phyloP scores from a whole-genome alignment of 2,888 invertebrate species.

The Perdita meconis region DNA sequence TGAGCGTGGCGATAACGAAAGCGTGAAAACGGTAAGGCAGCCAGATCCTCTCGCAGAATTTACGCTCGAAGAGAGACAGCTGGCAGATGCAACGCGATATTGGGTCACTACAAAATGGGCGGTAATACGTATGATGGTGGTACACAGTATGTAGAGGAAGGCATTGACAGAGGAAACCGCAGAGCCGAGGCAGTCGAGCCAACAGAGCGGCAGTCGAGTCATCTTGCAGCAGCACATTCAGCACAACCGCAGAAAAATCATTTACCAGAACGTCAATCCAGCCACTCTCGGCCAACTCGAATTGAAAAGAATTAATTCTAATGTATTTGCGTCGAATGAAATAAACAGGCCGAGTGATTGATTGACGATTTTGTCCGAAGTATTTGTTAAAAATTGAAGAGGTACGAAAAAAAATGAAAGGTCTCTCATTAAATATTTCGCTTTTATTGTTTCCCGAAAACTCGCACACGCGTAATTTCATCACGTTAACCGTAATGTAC shows the following conservation, averaged over 20 bases:
- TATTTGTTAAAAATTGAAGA: not conserved
- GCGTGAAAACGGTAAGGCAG: not conserved
- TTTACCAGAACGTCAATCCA: constrained; percentile 57
- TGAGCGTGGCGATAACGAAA: not conserved
- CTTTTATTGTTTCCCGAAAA: no score
- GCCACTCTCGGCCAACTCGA: not conserved
- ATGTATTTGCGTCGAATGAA: not conserved
- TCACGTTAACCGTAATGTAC: no score
- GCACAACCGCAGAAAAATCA: constrained; percentile 51
- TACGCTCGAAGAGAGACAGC: constrained; percentile 38
- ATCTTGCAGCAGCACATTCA: constrained; percentile 55
- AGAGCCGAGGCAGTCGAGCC: constrained; percentile 65
- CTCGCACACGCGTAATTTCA: no score
- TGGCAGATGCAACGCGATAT: constrained; percentile 73
- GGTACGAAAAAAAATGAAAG: no score
- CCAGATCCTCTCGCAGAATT: constrained; percentile 16
- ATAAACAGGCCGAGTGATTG: no score
- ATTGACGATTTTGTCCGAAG: no score
- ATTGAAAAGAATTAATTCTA: constrained; percentile 35
- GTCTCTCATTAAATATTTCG: no score
- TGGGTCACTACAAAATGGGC: constrained; percentile 74
- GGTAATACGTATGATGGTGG: constrained; percentile 55
- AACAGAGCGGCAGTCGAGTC: constrained; percentile 56
- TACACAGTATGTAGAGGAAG: constrained; percentile 60
- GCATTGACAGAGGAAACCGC: constrained; percentile 79